phyloP scores from a whole-genome alignment of 2,888 invertebrate genomes.

The Cheilosia impressa region DNA sequence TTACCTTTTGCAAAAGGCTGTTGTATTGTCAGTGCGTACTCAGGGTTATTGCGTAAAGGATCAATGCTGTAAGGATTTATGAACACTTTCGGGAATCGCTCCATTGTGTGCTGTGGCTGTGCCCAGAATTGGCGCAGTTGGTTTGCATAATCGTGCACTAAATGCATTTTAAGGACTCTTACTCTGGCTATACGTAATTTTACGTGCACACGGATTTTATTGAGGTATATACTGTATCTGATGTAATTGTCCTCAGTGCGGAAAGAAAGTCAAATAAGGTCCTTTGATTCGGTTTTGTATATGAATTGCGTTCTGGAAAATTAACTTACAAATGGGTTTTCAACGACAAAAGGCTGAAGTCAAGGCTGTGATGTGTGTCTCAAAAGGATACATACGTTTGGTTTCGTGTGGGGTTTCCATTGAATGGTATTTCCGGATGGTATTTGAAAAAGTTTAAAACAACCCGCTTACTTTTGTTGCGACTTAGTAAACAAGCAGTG shows the following conservation, averaged over 20 bases:
- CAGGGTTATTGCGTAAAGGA: slow-evolving; percentile 71
- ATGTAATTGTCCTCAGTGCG: slow-evolving; percentile 29
- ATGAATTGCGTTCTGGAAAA: slow-evolving; percentile 9
- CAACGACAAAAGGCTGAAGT: neutral
- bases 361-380: slow-evolving; percentile 14
- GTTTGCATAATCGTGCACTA: slow-evolving; percentile 66
- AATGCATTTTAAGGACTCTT: slow-evolving; percentile 40
- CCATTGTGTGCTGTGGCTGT: slow-evolving; percentile 42
- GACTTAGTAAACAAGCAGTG: too few relatives aligned
- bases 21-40: neutral
- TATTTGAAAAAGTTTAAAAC: too few relatives aligned
- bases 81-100: slow-evolving; percentile 56
- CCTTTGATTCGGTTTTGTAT: slow-evolving; percentile 59
- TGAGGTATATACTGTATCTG: slow-evolving; percentile 21
- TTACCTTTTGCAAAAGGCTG: slow-evolving; percentile 35
- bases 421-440: too few relatives aligned
- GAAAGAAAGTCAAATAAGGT: slow-evolving; percentile 62
- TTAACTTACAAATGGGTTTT: slow-evolving; percentile 38
- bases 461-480: too few relatives aligned
- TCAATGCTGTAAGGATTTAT: slow-evolving; percentile 63
- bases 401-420: too few relatives aligned
- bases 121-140: slow-evolving; percentile 60
- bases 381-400: too few relatives aligned
- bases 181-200: slow-evolving; percentile 28
- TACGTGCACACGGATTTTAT: slow-evolving; percentile 27